phyloP scores from a whole-genome alignment of 1,140 invertebrate species.

The Bombus affinis region DNA sequence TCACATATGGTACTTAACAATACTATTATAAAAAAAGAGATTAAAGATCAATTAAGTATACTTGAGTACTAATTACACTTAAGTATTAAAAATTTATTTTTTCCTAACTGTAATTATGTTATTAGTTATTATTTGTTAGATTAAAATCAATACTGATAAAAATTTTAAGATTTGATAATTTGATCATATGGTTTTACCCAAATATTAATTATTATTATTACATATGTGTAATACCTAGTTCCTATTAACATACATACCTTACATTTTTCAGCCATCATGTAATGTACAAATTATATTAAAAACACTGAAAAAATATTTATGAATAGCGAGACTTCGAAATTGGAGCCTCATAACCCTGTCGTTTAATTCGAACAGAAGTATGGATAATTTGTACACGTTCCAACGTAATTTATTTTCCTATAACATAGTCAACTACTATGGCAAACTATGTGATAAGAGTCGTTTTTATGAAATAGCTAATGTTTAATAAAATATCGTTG shows the following conservation, averaged over 20 bases:
- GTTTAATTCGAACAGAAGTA: conserved; percentile 34
- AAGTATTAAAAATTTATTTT: neutral
- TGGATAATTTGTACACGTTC: conserved; percentile 15
- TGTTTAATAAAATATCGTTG: neutral
- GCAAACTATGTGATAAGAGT: neutral
- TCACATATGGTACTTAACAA: neutral
- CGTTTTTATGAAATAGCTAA: neutral
- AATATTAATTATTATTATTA: neutral
- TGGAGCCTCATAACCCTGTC: conserved; percentile 74
- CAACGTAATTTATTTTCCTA: conserved; percentile 11
- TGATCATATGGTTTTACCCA: neutral
- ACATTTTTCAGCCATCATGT: conserved; percentile 74
- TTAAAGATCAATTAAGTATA: neutral
- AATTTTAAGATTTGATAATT: neutral
- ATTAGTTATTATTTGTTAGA: neutral
- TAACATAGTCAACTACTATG: neutral
- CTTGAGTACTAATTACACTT: neutral
- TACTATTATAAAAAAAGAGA: neutral
- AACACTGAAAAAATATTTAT: conserved; percentile 67
- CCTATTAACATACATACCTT: conserved; percentile 65
- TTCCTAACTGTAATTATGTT: neutral
- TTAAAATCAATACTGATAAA: neutral
- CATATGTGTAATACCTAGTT: neutral
- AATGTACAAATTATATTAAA: conserved; percentile 49
- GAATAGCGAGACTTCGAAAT: conserved; percentile 56